phyloP scores from a whole-genome alignment of 2,113 vertebrate genomes.

The Puma concolor region DNA sequence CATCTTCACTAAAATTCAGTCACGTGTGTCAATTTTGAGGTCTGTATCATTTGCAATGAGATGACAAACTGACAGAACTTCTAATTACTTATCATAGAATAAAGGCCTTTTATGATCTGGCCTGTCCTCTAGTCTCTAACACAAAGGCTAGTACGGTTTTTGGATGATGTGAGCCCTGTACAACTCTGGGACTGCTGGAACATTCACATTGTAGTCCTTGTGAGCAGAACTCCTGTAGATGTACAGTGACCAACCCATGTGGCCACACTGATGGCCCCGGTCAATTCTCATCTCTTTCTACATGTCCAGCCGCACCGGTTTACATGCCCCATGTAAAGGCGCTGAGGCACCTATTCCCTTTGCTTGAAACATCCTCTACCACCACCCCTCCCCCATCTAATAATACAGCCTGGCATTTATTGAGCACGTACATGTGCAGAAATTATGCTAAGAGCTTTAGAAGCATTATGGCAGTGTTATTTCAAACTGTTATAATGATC shows the following conservation, averaged over 20 bases:
- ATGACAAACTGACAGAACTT: neutral
- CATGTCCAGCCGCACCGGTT: neutral
- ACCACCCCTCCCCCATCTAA: neutral
- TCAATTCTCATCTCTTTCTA: neutral
- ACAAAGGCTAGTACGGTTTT: neutral
- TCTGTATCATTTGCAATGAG: neutral
- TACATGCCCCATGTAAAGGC: accelerated
- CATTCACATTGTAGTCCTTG: neutral
- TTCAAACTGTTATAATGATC: neutral
- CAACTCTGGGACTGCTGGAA: neutral
- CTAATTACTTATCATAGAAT: neutral
- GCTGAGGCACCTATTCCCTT: neutral
- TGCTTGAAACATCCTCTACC: neutral
- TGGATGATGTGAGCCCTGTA: neutral
- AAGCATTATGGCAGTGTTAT: neutral
- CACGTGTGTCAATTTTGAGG: neutral
- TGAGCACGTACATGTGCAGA: neutral
- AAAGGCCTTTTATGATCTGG: neutral
- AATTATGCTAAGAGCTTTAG: neutral
- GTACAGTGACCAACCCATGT: neutral
- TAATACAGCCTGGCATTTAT: neutral
- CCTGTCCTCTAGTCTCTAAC: neutral
- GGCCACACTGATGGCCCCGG: accelerated
- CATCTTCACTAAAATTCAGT: conserved; percentile 26
- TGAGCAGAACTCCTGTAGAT: neutral